Evolutionary conservation across 2,888 invertebrate genomes (phyloP).

Genomic region (Apodemia zela): DNA sequence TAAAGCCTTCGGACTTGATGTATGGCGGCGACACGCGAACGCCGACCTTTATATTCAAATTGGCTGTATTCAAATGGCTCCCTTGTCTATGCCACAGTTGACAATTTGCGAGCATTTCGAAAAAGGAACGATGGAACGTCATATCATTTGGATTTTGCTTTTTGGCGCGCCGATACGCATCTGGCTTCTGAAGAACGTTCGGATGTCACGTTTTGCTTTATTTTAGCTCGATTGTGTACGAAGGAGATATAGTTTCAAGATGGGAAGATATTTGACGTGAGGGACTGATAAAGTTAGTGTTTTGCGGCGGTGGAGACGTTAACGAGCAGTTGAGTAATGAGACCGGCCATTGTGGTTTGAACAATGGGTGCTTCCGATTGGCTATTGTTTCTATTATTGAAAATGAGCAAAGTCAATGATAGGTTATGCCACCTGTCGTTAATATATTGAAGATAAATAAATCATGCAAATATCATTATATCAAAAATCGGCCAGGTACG

Average conservation of each 20-base stretch:
- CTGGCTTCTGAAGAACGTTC: slow-evolving; percentile 61
- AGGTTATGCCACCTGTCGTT: slow-evolving; percentile 35
- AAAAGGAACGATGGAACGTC: slow-evolving; percentile 73
- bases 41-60: slow-evolving; percentile 79
- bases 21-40: slow-evolving; percentile 70
- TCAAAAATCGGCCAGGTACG: too few species aligned
- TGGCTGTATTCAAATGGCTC: slow-evolving; percentile 68
- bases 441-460: slow-evolving; percentile 23
- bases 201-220: slow-evolving; percentile 53
- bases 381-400: slow-evolving; percentile 74
- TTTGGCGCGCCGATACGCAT: slow-evolving; percentile 73
- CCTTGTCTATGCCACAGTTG: slow-evolving; percentile 73
- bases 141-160: slow-evolving; percentile 66
- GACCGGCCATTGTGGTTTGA: slow-evolving; percentile 69
- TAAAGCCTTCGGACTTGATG: slow-evolving; percentile 72
- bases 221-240: slow-evolving; percentile 67
- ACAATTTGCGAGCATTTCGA: slow-evolving; percentile 73
- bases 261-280: slow-evolving; percentile 73
- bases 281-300: slow-evolving; percentile 76
- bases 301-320: slow-evolving; percentile 65
- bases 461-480: background rate
- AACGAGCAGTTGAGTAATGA: slow-evolving; percentile 78
- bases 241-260: slow-evolving; percentile 65
- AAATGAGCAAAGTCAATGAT: slow-evolving; percentile 40
- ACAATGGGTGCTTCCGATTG: slow-evolving; percentile 65